Conservation (phyloP, 2,113 vertebrate species). For the Peucedramus taeniatus region DNA sequence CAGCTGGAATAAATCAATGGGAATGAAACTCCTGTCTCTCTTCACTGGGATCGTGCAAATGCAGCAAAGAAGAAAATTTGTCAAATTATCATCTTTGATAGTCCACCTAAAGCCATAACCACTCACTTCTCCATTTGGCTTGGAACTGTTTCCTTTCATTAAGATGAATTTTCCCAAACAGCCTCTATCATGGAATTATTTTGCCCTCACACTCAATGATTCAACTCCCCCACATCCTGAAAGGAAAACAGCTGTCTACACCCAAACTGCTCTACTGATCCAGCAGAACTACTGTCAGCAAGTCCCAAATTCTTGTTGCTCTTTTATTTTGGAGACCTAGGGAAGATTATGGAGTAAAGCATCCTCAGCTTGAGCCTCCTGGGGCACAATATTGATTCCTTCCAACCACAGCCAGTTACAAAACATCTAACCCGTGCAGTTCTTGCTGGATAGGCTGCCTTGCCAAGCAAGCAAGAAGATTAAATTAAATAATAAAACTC, state of each 20-base stretch:
- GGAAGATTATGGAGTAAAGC: background rate
- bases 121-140: background rate
- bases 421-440: constrained; percentile 38
- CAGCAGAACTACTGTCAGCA: constrained; percentile 31
- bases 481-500: constrained; percentile 30
- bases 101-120: constrained; percentile 8
- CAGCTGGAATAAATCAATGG: background rate
- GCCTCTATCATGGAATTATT: background rate
- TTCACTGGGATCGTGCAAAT: background rate
- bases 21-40: background rate
- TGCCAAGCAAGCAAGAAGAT: constrained; percentile 43
- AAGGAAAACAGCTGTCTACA: constrained; percentile 29
- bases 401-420: background rate
- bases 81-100: background rate
- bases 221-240: constrained; percentile 49
- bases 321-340: constrained; percentile 42
- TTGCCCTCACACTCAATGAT: constrained; percentile 37
- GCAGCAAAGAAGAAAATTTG: background rate
- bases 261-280: background rate
- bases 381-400: constrained; percentile 18
- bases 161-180: constrained; percentile 35
- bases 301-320: constrained; percentile 1
- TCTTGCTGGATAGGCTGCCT: constrained; percentile 7
- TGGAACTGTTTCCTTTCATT: constrained; percentile 24
- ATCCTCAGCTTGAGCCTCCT: background rate